Base-by-base conservation (phyloP, 2,888 invertebrate species). In the Erannis defoliaria region DNA sequence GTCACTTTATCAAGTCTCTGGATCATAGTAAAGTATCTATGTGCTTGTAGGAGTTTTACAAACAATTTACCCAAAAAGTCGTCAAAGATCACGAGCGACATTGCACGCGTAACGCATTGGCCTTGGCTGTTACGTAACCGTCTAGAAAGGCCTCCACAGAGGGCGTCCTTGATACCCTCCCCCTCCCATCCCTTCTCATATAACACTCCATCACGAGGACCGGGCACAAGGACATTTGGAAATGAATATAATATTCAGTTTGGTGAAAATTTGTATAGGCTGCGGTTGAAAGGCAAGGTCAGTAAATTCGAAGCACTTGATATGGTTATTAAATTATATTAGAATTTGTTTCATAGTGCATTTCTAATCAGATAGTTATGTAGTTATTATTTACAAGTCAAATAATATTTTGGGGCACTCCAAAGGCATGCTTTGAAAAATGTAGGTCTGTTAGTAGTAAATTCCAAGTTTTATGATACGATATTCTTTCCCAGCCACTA, bases 81-180 rank as follows among this genome's bases (percentile, higher is more conserved):
- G 23, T 26, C 35, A 21, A 14, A 23, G 18, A 49, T 38, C 23
- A 43, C 40, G n/a, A 49, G 53, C 43, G 53, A 56, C 64, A 72
- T 64, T 77, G 79, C 79, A 79, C 78, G 73, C 72, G 74, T 61
- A 72, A 72, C 74, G 72, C 73, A 69, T 64, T 70, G 82, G 77
- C 83, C 87, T 84, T 86, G 84, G 82, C 79, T 68, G 76, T 88
- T 88, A 87, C 84, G 82, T 86, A 88, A 89, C 73, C 84, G 86
- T 82, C 84, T 83, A 67, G 76, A 78, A 88, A 86, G 86, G 82
- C 87, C 84, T 62, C 54, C 71, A 73, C 69, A 56, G 72, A 72
- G 73, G 74, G 59, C 68, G 82, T 79, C 83, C 86, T 85, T 81
- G 80, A 74, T 67, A 70, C 71, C 70, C 73, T 67, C 71, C 61